phyloP scores from a whole-genome alignment of 1,140 invertebrate species.

The Macrotrachela quadricornifera region DNA sequence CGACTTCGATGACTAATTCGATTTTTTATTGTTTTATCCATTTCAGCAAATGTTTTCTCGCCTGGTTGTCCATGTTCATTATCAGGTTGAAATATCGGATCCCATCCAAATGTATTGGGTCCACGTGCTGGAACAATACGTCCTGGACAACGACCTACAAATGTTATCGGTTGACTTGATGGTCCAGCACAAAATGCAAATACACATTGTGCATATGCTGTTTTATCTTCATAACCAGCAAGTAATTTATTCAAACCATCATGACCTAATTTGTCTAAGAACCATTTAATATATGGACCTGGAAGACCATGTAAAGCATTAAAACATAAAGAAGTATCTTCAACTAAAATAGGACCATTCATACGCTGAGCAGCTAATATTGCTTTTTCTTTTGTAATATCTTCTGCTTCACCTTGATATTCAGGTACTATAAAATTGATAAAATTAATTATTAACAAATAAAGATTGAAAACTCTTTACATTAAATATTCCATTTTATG shows the following conservation, averaged over 20 bases:
- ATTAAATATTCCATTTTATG: no score
- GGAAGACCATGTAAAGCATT: constrained; percentile 74
- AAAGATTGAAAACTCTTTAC: no score
- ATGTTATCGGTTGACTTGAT: constrained; percentile 20
- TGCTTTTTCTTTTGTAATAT: constrained; percentile 63
- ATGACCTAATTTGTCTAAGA: constrained; percentile 64
- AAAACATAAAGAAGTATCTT: constrained; percentile 83
- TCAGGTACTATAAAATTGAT: constrained; percentile 43
- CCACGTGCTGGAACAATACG: constrained; percentile 68
- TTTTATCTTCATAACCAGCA: constrained; percentile 71
- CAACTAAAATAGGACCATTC: constrained; percentile 59
- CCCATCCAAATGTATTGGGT: constrained; percentile 74
- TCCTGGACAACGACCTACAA: constrained; percentile 61
- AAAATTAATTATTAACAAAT: no score
- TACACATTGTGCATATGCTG: constrained; percentile 68
- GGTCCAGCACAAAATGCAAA: constrained; percentile 39
- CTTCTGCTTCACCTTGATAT: constrained; percentile 68
- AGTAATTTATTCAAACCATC: constrained; percentile 35
- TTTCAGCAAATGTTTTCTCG: constrained; percentile 59
- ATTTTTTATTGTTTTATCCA: constrained; percentile 65
- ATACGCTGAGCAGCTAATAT: constrained; percentile 50
- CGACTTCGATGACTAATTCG: constrained; percentile 59
- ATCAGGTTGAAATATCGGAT: constrained; percentile 73
- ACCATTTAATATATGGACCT: constrained; percentile 94
- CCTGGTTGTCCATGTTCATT: constrained; percentile 35